phyloP scores from a whole-genome alignment of 2,113 vertebrate species.

The Grus americana region DNA sequence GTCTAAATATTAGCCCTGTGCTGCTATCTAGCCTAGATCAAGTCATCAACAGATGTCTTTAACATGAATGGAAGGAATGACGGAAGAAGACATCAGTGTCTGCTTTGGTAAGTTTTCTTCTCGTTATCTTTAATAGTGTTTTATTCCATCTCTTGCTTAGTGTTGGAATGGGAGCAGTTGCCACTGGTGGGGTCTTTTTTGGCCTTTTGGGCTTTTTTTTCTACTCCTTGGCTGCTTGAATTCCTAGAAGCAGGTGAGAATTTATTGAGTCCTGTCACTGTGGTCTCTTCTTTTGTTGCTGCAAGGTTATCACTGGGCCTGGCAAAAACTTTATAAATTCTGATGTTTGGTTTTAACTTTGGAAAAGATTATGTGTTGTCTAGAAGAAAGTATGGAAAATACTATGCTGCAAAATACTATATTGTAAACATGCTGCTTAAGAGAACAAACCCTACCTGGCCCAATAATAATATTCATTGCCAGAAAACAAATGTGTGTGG shows the following conservation, averaged over 20 bases:
- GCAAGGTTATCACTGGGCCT: background rate
- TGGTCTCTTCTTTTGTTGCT: background rate
- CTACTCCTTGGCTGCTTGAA: background rate
- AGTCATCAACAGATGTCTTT: constrained; percentile 12
- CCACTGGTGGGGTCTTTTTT: background rate
- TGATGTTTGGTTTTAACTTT: background rate
- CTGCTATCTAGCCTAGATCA: background rate
- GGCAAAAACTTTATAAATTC: background rate
- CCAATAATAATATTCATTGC: constrained; percentile 5
- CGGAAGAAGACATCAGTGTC: background rate
- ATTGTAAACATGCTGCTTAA: background rate
- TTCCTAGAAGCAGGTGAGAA: background rate
- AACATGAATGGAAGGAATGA: constrained; percentile 26
- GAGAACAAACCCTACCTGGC: background rate
- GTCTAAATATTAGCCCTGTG: background rate
- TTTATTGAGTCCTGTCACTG: background rate
- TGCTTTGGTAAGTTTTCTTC: constrained; percentile 58
- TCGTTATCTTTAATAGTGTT: background rate
- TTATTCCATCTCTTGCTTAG: background rate
- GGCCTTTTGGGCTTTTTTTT: background rate
- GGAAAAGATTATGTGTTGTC: background rate
- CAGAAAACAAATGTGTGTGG: background rate
- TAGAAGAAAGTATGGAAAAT: background rate
- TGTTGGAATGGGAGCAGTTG: background rate
- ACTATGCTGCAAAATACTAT: background rate